Base-by-base conservation (phyloP, 2,888 invertebrate genomes). In the Shargacucullia verbasci region DNA sequence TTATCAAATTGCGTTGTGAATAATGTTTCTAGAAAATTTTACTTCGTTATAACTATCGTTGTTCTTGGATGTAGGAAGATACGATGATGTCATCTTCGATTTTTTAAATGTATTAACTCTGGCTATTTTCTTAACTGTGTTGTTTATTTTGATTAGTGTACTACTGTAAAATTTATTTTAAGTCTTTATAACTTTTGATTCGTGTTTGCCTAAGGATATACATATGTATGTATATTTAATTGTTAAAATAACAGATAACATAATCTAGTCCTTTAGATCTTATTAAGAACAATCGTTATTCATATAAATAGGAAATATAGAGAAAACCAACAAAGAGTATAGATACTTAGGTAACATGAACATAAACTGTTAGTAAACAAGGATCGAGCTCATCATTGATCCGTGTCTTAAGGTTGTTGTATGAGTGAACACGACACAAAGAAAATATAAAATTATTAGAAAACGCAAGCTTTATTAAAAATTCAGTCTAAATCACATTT, bases 391-490 rank as follows among this genome's bases (percentile, higher is more conserved):
- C 88, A 87, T 88, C 81, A 90, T 86, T 87, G 91, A 86, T 83
- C 83, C 75, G 73, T 79, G 59, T 68, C 43, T 60, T 49, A 43
- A 78, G 80, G 80, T 74, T 45, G 76, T 79, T 76, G 79, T 76
- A 66, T 72, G 75, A 83, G 67, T 72, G 75, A 83, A 82, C 79
- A 82, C 74, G 81, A 81, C 83, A 88, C 83, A 85, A 87, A 86
- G 84, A 89, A 87, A 88, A 85, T 79, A 85, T 80, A 80, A 59
- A 76, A 78, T 70, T 84, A 86, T 85, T 88, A 87, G 87, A 90
- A 91, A 91, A 88, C 83, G 88, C 91, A 93, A 94, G 94, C 93
- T 93, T 93, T 94, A 93, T 94, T 94, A 91, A 87, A 91, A 91
- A 86, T 83, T 92, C 90, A 93, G 91, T 94, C 92, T 90, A 90